Conservation (phyloP, 2,888 invertebrate species). For the Schizaphis graminum region DNA sequence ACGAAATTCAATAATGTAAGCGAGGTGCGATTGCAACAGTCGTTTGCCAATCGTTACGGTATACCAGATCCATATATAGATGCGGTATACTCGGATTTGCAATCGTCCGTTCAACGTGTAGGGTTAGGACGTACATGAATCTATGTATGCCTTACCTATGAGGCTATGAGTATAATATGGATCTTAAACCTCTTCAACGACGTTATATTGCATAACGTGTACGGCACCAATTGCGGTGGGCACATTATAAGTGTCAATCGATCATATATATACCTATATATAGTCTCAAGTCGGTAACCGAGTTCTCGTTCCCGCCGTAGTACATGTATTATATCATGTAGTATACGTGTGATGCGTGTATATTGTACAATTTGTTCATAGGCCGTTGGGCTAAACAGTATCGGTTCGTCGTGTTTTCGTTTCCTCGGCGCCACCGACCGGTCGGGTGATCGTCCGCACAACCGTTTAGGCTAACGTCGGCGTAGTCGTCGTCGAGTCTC, state of each 20-base stretch:
- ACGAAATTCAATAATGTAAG: neutral
- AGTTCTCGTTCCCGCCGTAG: neutral
- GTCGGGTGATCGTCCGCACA: conserved; percentile 1
- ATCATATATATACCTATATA: neutral
- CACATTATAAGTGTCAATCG: neutral
- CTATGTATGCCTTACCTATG: neutral
- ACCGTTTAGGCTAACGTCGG: neutral
- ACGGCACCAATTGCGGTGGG: neutral
- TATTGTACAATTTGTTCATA: neutral
- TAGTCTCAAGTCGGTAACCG: neutral
- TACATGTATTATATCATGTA: neutral
- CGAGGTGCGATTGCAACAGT: neutral
- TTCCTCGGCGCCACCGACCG: neutral
- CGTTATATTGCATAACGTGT: neutral
- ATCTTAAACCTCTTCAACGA: neutral
- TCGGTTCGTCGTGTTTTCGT: neutral
- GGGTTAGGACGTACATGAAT: neutral
- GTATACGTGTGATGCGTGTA: neutral
- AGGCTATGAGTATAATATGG: neutral
- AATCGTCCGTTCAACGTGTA: neutral
- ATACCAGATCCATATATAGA: neutral
- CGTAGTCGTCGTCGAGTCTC: neutral
- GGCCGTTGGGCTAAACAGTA: neutral
- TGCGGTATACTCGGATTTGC: neutral
- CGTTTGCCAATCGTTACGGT: neutral